These are phyloP conservation scores for Hydractinia echinata DNA, from an alignment of 30 jellyfish, hydroid and myxozoan species.

Conservation along the genomic window DNA sequence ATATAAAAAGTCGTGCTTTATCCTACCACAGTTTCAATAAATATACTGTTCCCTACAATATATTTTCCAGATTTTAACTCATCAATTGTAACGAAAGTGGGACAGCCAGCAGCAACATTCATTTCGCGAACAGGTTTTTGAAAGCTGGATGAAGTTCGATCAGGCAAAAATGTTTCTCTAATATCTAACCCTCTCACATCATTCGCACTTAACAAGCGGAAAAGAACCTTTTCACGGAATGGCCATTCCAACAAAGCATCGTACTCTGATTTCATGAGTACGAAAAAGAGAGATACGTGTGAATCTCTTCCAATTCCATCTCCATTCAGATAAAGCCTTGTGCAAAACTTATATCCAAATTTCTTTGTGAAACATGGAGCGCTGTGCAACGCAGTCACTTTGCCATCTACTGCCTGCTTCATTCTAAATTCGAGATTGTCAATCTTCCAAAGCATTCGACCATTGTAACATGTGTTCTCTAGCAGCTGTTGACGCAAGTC, in stretches of 20 bases:
- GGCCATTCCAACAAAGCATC: constrained; percentile 89
- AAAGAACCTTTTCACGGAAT: constrained; percentile 59
- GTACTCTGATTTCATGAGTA: constrained; percentile 78
- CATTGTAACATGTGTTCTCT: constrained; percentile 67
- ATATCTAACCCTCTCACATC: constrained; percentile 19
- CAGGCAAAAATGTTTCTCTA: constrained; percentile 68
- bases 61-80: not conserved
- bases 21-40: no score
- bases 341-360: constrained; percentile 79
- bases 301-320: constrained; percentile 84
- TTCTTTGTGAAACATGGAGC: constrained; percentile 85
- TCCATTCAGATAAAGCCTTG: constrained; percentile 82
- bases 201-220: constrained; percentile 49
- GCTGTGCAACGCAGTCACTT: constrained; percentile 76
- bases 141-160: constrained; percentile 75
- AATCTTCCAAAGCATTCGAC: constrained; percentile 71
- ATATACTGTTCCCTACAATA: no score
- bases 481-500: constrained; percentile 56
- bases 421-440: constrained; percentile 46
- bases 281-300: constrained; percentile 71
- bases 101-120: constrained; percentile 93
- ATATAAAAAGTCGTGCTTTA: no score
- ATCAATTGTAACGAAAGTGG: constrained; percentile 50
- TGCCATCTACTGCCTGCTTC: constrained; percentile 71
- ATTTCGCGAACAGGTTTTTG: constrained; percentile 73